These are phyloP conservation scores for Aphelocoma coerulescens DNA, from an alignment of 2,113 vertebrate genomes.

Conservation along the genomic window DNA sequence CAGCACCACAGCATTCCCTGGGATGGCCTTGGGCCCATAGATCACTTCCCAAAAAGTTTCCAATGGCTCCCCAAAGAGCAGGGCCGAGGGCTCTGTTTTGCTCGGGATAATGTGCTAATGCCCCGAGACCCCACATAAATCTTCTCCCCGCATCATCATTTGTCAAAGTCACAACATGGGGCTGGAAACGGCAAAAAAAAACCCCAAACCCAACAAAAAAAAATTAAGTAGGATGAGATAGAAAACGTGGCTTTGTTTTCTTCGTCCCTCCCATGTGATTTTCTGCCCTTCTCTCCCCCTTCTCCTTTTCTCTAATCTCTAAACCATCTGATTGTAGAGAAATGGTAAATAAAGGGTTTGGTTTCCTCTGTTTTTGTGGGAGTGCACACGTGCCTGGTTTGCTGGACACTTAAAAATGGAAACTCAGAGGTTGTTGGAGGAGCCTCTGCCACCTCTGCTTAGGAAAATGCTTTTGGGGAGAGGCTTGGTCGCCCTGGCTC, in stretches of 20 bases:
- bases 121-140: slow-evolving; percentile 72
- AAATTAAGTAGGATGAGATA: background rate
- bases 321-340: slow-evolving; percentile 74
- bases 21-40: slow-evolving; percentile 62
- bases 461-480: background rate
- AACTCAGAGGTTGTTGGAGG: background rate
- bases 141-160: slow-evolving; percentile 69
- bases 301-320: slow-evolving; percentile 67
- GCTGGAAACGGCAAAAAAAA: background rate
- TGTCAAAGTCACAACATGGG: slow-evolving; percentile 75
- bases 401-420: background rate
- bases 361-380: background rate
- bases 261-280: slow-evolving; percentile 13
- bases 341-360: background rate
- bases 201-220: background rate
- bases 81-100: slow-evolving; percentile 65
- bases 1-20: slow-evolving; percentile 28
- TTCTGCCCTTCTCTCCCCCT: background rate
- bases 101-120: slow-evolving; percentile 83
- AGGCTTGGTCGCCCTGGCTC: background rate
- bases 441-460: background rate
- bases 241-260: slow-evolving; percentile 63
- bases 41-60: slow-evolving; percentile 68
- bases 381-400: fast-evolving
- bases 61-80: slow-evolving; percentile 69